Evolutionary conservation across 2,888 invertebrate genomes (phyloP).

Genomic region (Stratiomys singularior): DNA sequence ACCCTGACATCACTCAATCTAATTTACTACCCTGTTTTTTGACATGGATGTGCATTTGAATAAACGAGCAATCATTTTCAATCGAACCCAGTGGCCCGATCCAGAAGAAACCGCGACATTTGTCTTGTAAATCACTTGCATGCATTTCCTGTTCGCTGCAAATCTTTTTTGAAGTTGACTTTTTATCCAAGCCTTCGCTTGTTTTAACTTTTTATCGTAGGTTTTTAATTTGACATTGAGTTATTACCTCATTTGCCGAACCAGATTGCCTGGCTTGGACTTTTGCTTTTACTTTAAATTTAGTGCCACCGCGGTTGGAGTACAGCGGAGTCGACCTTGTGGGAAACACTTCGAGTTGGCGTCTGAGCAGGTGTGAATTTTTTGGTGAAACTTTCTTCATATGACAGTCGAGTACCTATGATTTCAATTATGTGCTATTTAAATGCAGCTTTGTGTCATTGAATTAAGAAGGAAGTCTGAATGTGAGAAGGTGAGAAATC

Average conservation of each 20-base stretch:
- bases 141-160: constrained; percentile 6
- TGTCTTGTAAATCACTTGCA: not conserved
- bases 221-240: constrained; percentile 19
- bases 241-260: not conserved
- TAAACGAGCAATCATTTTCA: constrained; percentile 20
- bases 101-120: constrained; percentile 5
- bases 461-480: too few relatives aligned
- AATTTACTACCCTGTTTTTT: not conserved
- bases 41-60: not conserved
- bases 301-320: too few relatives aligned
- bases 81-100: not conserved
- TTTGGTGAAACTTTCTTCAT: constrained; percentile 8
- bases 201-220: not conserved
- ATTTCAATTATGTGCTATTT: too few relatives aligned
- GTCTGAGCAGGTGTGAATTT: not conserved
- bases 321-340: not conserved
- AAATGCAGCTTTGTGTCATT: too few relatives aligned
- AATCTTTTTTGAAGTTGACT: too few relatives aligned
- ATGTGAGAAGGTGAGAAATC: too few relatives aligned
- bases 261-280: constrained; percentile 1
- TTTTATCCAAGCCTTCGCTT: not conserved
- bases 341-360: not conserved
- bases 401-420: not conserved
- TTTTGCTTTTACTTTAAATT: constrained; percentile 26
- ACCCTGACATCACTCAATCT: not conserved